Evolutionary conservation across 1,140 invertebrate genomes (phyloP), one percentile per base, ranked within the genome.

Genomic region (Luehdorfia chinensis): DNA sequence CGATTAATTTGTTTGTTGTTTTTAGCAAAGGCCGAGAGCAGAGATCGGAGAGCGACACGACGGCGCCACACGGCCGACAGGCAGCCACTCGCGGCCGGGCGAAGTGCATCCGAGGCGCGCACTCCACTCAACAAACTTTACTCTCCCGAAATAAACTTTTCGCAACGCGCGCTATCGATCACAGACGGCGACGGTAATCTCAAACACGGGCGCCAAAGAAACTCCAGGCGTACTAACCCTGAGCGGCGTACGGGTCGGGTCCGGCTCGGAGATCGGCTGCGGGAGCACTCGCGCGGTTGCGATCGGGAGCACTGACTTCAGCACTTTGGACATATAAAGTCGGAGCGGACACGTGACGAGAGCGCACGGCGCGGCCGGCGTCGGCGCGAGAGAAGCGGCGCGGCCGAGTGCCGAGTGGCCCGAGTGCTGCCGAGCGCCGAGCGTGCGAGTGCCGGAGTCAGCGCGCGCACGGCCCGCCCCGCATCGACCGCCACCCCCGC

Each of bases 251-350:
- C 80, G 76, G 66, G 66, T 80, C 70, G 66, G 72, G 59, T 83
- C 75, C 66, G 71, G 65, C 71, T 75, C 72, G 77, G 68, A 65
- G 68, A 73, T 70, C 54, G 69, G 80, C 71, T 75, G 76, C 73
- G 69, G 70, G 66, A 76, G 66, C 81, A 81, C 74, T 84, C 61
- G 73, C 73, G 80, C 76, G 74, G 69, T 75, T 70, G 76, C 70
- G 66, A 69, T 72, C 57, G 79, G 78, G 71, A 79, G 83, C 84
- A 87, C 84, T 85, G 84, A 81, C 67, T 86, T 83, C 65, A 85
- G 67, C 84, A 87, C 84, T 87, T 84, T 84, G 78, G 80, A 80
- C 81, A 84, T 85, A 74, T 78, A 84, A 74, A 71, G 77, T 72
- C 60, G 78, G 56, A 70, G 75, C 68, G 74, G 70, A 66, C 71